These are phyloP conservation scores for Psittacula derbiana DNA, from an alignment of 2,797 vertebrate genomes.

Conservation along the genomic window DNA sequence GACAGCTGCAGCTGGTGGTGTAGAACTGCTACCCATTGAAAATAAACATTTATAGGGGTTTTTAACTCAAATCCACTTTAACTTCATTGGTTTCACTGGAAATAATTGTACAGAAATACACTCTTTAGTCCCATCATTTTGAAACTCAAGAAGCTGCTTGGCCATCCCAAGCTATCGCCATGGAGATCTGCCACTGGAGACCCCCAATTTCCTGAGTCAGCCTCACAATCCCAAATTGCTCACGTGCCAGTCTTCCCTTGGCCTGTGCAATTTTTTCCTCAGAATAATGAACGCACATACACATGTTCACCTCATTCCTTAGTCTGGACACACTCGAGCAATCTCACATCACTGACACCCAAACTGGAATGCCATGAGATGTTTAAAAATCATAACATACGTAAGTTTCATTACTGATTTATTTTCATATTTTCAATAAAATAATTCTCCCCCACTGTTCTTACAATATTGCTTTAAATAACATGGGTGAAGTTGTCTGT, in stretches of 20 bases:
- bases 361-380: not conserved
- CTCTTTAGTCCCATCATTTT: not conserved
- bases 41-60: not conserved
- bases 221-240: not conserved
- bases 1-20: not conserved
- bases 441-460: not conserved
- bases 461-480: not conserved
- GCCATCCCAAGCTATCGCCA: not conserved
- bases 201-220: not conserved
- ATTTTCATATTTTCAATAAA: not conserved
- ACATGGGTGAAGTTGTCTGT: not conserved
- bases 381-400: not conserved
- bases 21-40: not conserved
- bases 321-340: not conserved
- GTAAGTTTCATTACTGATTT: not conserved
- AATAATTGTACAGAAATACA: not conserved
- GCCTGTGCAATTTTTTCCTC: not conserved
- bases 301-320: not conserved
- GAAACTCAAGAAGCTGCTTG: not conserved
- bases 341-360: not conserved
- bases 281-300: not conserved
- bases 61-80: not conserved
- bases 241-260: not conserved
- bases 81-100: not conserved
- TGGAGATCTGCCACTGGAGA: not conserved